phyloP scores from a whole-genome alignment of 1,140 invertebrate species.

The Solenopsis invicta region DNA sequence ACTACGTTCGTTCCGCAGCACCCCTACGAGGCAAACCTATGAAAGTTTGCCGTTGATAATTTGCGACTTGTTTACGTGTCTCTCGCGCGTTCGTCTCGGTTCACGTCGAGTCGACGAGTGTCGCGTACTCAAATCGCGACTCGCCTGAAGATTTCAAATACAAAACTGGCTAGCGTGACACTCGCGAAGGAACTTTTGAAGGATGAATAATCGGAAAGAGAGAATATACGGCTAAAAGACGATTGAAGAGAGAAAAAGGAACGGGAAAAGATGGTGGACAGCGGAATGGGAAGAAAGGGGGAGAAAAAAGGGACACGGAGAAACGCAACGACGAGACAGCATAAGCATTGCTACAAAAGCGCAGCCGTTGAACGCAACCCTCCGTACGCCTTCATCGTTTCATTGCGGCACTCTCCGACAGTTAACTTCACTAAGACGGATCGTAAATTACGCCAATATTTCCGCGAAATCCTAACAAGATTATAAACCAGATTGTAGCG shows the following conservation, averaged over 20 bases:
- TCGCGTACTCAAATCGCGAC: conserved; percentile 16
- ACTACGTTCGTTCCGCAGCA: not conserved
- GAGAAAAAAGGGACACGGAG: not conserved
- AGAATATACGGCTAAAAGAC: conserved; percentile 22
- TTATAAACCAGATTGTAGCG: conserved; percentile 85
- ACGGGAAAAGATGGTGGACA: not conserved
- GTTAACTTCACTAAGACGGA: conserved; percentile 83
- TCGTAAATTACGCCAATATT: conserved; percentile 87
- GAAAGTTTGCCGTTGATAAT: not conserved
- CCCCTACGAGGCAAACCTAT: not conserved
- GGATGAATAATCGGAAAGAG: conserved; percentile 43
- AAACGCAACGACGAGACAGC: conserved; percentile 4
- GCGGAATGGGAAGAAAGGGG: not conserved
- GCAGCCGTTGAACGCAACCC: conserved; percentile 58
- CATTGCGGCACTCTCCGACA: conserved; percentile 74
- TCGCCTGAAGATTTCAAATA: conserved; percentile 17
- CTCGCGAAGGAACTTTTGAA: not conserved
- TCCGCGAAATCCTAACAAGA: conserved; percentile 87
- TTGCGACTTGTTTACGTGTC: conserved; percentile 36
- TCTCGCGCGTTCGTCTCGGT: not conserved
- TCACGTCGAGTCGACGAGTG: not conserved
- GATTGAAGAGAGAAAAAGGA: not conserved
- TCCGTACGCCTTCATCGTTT: conserved; percentile 62
- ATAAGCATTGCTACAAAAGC: conserved; percentile 53
- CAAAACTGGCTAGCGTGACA: conserved; percentile 21